Percentiles rank a stretch among this genome's conserved stretches.
phyloP scores from a whole-genome alignment of 2,113 vertebrate genomes.

The Phainopepla nitens region DNA sequence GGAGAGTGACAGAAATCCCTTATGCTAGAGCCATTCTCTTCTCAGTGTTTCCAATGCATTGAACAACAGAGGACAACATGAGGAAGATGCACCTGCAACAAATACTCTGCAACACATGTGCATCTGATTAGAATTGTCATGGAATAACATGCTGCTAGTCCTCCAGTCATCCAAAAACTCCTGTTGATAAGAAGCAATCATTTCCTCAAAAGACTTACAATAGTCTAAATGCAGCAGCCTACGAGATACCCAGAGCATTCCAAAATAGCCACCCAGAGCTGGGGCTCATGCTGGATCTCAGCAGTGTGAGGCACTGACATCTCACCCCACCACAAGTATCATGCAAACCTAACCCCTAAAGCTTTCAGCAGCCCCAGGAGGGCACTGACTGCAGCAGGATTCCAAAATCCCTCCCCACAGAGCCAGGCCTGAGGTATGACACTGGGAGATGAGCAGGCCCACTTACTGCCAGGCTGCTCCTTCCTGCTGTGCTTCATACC shows the following conservation, averaged over 20 bases:
- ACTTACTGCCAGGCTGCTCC: neutral
- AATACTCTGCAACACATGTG: neutral
- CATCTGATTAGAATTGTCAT: neutral
- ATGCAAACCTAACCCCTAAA: neutral
- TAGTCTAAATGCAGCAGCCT: neutral
- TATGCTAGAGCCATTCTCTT: neutral
- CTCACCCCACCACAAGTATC: neutral
- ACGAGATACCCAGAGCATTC: accelerated
- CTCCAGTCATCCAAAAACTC: neutral
- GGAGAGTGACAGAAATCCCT: neutral
- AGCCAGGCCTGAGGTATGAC: accelerated
- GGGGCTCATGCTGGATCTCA: neutral
- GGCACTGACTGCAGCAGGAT: neutral
- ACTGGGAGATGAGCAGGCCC: accelerated
- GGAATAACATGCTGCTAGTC: neutral
- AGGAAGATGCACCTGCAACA: neutral
- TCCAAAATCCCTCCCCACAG: accelerated
- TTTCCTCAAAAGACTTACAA: neutral
- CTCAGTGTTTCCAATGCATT: neutral
- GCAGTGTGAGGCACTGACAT: accelerated
- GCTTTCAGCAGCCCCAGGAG: neutral
- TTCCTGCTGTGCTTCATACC: neutral
- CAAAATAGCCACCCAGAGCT: neutral
- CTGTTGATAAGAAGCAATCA: neutral
- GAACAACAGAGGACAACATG: neutral